Conservation (phyloP, 2,113 vertebrate species). For the Callithrix jacchus region DNA sequence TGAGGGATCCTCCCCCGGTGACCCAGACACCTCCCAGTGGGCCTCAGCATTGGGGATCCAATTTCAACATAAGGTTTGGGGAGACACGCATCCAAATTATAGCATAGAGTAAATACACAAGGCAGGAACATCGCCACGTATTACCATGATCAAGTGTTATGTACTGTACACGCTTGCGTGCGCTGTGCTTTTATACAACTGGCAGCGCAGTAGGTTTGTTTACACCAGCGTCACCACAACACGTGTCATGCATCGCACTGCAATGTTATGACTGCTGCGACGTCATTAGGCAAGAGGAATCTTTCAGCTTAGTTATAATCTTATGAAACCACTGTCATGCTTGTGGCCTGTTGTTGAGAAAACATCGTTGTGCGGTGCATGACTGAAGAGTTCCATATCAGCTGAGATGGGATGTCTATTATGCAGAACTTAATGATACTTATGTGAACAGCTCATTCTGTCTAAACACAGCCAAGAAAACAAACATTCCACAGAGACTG, state of each 20-base stretch:
- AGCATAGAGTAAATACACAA: background rate
- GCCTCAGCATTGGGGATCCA: too few species aligned
- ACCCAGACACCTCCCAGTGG: too few species aligned
- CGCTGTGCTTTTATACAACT: background rate
- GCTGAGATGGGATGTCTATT: background rate
- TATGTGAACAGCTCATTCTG: background rate
- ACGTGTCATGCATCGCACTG: background rate
- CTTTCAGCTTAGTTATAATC: background rate
- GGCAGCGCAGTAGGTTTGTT: background rate
- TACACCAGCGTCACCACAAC: background rate
- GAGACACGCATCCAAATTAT: too few species aligned
- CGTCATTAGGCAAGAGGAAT: background rate
- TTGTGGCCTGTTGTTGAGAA: background rate
- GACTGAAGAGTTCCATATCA: background rate
- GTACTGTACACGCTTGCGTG: background rate
- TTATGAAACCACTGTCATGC: background rate
- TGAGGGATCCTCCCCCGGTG: too few species aligned
- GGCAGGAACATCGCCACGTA: background rate
- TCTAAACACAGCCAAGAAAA: background rate
- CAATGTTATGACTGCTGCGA: background rate
- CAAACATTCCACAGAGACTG: background rate
- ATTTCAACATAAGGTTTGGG: too few species aligned
- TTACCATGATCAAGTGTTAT: background rate
- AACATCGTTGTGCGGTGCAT: rapidly evolving
- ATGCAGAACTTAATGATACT: background rate